Evolutionary conservation across 2,888 invertebrate species (phyloP).

Genomic region (Harpalus rubripes): DNA sequence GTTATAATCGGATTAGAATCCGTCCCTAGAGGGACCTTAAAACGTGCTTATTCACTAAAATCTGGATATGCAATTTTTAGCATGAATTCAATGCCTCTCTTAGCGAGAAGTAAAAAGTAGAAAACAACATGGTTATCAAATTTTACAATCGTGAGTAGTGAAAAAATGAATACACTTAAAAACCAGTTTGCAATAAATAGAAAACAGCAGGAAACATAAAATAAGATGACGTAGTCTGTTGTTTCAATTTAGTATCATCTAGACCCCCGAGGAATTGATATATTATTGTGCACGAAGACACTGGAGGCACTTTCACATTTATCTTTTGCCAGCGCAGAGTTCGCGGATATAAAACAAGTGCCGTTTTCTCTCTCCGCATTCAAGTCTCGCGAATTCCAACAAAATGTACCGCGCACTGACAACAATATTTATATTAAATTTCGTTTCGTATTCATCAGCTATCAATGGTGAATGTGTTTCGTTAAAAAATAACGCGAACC

Average conservation of each 20-base stretch:
- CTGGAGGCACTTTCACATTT: conserved; percentile 45
- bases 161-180: background rate
- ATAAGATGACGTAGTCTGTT: background rate
- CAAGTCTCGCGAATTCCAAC: background rate
- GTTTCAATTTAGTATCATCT: conserved; percentile 17
- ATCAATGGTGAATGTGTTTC: conserved; percentile 63
- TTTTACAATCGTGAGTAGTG: background rate
- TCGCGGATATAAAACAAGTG: conserved; percentile 45
- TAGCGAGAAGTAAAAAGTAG: too few relatives aligned
- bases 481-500: conserved; percentile 66
- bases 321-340: conserved; percentile 8
- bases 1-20: too few relatives aligned
- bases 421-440: conserved; percentile 2
- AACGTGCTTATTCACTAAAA: too few relatives aligned
- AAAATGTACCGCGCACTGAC: conserved; percentile 3
- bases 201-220: conserved; percentile 12
- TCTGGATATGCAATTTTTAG: too few relatives aligned
- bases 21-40: too few relatives aligned
- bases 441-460: conserved; percentile 9
- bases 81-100: too few relatives aligned
- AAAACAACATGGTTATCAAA: background rate
- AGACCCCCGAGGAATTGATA: conserved; percentile 5
- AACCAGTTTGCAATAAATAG: conserved; percentile 37
- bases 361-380: conserved; percentile 37
- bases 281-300: conserved; percentile 15